Evolutionary conservation across 2,888 invertebrate genomes (phyloP), one percentile per base, ranked within the genome.

Genomic region (Phortica magna): DNA sequence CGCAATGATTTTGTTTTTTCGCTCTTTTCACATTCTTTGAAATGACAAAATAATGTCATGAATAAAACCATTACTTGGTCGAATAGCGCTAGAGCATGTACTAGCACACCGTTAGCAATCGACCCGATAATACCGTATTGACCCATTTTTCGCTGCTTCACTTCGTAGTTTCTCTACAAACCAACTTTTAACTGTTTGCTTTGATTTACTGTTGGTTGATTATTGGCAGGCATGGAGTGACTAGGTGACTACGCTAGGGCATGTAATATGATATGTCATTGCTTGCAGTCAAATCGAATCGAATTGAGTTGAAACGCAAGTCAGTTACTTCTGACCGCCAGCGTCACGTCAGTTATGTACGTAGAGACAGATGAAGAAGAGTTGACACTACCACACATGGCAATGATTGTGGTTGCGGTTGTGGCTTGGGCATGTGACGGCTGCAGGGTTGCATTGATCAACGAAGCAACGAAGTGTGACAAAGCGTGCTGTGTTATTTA

Each of bases 41-140:
- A 10, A 17, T 9, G 7, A 80, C 76, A 82, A 78, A 78, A 55
- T 82, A 85, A 84, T 85, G 88, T 84, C 81, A 81, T 80, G 78
- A 79, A 82, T 80, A 78, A 71, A 61, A 61, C 48, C 48, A 48
- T 48, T 48, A 14, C 48, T 6, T 48, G 61, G 19, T 22, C 9
- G 7, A 61, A 7, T 48, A 61, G 22, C 61, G 61, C 22, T 61
- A 61, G 48, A 3, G 7, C 1, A 1, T 31, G 31, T 31, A 31
- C 14, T 14, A 48, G 2, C 7, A 42, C 57, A 42, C 57, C 55
- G 57, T 22, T 70, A 43, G 77, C 81, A 73, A 74, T 78, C 9
- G 48, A 48, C 9, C 79, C 82, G 80, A 74, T 83, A 88, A 85
- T 88, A 88, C 85, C 87, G 85, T 85, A 88, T 87, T 88, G 88